Conservation (phyloP, 2,888 invertebrate genomes). For the Lasioglossum leucozonium region DNA sequence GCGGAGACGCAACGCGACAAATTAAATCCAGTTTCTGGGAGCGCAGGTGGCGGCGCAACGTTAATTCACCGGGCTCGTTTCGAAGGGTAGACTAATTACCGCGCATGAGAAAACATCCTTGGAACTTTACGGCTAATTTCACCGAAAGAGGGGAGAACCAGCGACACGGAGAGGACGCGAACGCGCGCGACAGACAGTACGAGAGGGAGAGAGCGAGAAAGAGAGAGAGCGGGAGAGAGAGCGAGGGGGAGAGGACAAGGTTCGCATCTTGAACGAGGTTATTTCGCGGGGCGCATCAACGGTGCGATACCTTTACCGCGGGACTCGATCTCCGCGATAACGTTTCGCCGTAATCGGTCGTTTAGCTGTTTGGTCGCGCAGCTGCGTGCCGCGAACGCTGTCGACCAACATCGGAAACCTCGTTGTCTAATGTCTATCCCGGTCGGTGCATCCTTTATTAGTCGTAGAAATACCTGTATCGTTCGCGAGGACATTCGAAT, state of each 20-base stretch:
- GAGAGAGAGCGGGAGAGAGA: background rate
- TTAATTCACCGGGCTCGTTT: constrained; percentile 53
- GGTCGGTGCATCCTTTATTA: background rate
- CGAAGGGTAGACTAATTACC: constrained; percentile 47
- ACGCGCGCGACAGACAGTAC: background rate
- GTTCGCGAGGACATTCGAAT: too few relatives aligned
- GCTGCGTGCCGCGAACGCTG: background rate
- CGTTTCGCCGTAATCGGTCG: constrained; percentile 31
- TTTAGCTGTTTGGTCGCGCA: constrained; percentile 32
- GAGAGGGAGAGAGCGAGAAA: background rate
- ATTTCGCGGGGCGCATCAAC: constrained; percentile 14
- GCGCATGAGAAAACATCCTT: constrained; percentile 47
- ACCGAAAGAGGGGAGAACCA: background rate
- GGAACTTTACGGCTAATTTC: constrained; percentile 43
- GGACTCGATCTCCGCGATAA: constrained; percentile 33
- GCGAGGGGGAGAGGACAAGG: background rate
- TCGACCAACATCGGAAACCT: background rate
- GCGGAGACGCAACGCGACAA: background rate
- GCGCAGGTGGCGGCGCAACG: constrained; percentile 63
- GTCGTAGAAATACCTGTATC: too few relatives aligned
- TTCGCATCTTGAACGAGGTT: constrained; percentile 24
- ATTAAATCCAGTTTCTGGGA: constrained; percentile 39
- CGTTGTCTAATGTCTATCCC: background rate
- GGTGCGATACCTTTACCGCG: constrained; percentile 20
- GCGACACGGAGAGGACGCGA: background rate